Conservation (phyloP, 2,797 vertebrate species). For the Novumbra hubbsi region DNA sequence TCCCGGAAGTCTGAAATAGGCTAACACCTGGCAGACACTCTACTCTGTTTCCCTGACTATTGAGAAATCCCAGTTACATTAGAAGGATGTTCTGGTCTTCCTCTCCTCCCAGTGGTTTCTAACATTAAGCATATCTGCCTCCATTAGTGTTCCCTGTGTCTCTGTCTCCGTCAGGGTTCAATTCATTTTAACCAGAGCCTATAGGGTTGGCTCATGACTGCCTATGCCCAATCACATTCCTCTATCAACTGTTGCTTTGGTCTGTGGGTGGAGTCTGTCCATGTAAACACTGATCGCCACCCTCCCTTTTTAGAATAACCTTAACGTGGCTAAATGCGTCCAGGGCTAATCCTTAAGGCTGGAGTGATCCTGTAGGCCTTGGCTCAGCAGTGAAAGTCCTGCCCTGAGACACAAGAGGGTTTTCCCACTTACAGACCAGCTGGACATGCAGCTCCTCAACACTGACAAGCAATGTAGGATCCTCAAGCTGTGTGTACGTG, state of each 20-base stretch:
- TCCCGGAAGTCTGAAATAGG: not conserved
- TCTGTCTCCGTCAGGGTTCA: no score
- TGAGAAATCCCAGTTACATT: not conserved
- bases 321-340: conserved; percentile 63
- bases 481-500: conserved; percentile 59
- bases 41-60: not conserved
- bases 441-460: conserved; percentile 43
- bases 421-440: conserved; percentile 27
- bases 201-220: not conserved
- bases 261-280: conserved; percentile 11
- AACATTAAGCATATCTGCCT: not conserved
- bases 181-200: not conserved
- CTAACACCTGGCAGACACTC: not conserved
- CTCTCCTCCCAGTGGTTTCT: not conserved
- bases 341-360: conserved; percentile 70
- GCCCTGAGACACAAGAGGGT: conserved; percentile 40
- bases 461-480: conserved; percentile 25
- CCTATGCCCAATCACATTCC: not conserved
- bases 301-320: conserved; percentile 55
- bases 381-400: conserved; percentile 52
- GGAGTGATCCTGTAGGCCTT: conserved; percentile 37
- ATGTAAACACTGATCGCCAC: conserved; percentile 27
- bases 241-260: not conserved
- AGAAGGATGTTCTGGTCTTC: not conserved
- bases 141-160: no score